Conservation (phyloP, 2,797 vertebrate species). For the Chaetodon trifasciatus region DNA sequence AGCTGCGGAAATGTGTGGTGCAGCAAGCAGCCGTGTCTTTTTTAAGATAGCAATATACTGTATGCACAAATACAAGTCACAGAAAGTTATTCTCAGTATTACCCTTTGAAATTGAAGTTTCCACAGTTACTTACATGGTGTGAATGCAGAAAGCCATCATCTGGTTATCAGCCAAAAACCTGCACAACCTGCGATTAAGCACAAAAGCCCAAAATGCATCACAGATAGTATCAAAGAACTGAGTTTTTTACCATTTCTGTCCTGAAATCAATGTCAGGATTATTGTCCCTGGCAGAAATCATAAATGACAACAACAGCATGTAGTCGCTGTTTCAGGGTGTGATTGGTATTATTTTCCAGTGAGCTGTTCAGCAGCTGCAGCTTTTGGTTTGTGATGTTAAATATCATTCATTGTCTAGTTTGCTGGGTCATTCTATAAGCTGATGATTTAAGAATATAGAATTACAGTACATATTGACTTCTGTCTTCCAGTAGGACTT, state of each 20-base stretch:
- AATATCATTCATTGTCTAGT: not conserved
- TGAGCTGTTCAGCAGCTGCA: not conserved
- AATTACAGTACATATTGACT: not conserved
- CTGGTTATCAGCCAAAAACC: not conserved
- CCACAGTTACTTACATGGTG: not conserved
- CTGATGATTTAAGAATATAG: not conserved
- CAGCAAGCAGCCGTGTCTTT: not conserved
- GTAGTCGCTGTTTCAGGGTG: not conserved
- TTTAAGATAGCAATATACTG: not conserved
- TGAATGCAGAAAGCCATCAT: not conserved
- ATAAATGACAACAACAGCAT: not conserved
- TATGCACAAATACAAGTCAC: not conserved
- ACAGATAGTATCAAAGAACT: not conserved
- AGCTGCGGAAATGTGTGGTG: slow-evolving; percentile 29
- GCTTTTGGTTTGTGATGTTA: not conserved
- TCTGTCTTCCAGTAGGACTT: not conserved
- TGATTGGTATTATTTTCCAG: not conserved
- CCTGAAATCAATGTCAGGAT: not conserved
- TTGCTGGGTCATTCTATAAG: not conserved
- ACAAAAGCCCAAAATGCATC: not conserved
- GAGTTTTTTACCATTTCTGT: not conserved
- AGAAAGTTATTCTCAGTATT: not conserved
- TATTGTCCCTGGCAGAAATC: not conserved
- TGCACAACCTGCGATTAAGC: not conserved
- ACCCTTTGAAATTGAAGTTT: not conserved